Conservation (phyloP, 2,113 vertebrate species). For the Falco punctatus region DNA sequence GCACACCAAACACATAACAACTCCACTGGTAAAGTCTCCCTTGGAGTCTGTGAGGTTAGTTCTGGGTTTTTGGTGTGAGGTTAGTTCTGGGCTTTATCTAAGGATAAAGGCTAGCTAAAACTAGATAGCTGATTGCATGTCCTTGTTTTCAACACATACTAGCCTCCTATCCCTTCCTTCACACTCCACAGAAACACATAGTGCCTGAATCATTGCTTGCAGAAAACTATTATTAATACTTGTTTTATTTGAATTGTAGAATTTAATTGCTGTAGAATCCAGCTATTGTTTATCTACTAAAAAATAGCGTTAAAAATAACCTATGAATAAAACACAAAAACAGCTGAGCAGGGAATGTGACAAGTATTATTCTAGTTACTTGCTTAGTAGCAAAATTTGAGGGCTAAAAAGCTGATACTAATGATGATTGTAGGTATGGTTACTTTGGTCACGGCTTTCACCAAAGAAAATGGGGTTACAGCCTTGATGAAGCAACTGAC, state of each 20-base stretch:
- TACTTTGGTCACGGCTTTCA: not conserved
- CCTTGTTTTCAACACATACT: not conserved
- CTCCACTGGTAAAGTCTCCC: not conserved
- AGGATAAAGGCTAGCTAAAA: not conserved
- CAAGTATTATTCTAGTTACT: not conserved
- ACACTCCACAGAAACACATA: not conserved
- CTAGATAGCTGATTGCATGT: not conserved
- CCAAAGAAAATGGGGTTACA: not conserved
- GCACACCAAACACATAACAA: not conserved
- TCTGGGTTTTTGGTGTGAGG: not conserved
- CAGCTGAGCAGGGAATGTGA: not conserved
- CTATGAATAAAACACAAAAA: not conserved
- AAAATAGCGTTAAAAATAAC: conserved; percentile 5
- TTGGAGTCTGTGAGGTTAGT: not conserved
- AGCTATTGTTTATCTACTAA: not conserved
- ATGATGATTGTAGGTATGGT: not conserved
- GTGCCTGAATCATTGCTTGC: not conserved
- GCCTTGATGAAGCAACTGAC: no score
- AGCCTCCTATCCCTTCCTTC: not conserved
- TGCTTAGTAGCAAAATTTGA: not conserved
- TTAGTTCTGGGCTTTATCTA: not conserved
- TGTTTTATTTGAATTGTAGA: not conserved
- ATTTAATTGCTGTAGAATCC: not conserved
- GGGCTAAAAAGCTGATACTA: not conserved
- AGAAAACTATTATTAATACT: not conserved